A percentile compares a stretch with the other conserved stretches of the same genome.
phyloP scores from a whole-genome alignment of 2,888 invertebrate species.

The Aquatica leii region DNA sequence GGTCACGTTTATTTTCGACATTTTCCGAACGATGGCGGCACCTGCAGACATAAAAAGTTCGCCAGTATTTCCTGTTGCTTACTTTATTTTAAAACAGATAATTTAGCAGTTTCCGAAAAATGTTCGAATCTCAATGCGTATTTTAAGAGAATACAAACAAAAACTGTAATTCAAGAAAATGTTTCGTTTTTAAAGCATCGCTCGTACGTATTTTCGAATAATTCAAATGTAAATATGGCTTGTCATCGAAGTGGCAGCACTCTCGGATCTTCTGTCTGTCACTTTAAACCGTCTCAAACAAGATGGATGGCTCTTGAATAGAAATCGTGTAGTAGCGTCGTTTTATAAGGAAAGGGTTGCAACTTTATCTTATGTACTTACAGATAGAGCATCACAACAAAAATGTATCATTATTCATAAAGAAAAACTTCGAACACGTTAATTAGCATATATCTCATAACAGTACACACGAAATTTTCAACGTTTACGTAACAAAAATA shows the following conservation, averaged over 20 bases:
- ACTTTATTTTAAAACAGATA: constrained; percentile 13
- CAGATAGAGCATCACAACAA: constrained; percentile 13
- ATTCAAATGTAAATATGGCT: constrained; percentile 52
- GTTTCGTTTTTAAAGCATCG: constrained; percentile 9
- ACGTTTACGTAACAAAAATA: too few relatives aligned
- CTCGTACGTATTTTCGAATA: constrained; percentile 27
- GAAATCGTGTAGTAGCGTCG: constrained; percentile 65
- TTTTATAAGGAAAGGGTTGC: constrained; percentile 34
- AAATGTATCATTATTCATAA: background rate
- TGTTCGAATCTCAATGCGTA: too few relatives aligned
- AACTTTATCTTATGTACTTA: constrained; percentile 24
- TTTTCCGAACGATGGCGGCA: constrained; percentile 35
- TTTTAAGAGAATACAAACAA: background rate
- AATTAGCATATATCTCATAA: too few relatives aligned
- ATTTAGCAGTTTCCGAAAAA: background rate
- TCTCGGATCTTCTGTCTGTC: constrained; percentile 61
- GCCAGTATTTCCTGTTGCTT: constrained; percentile 34
- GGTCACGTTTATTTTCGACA: constrained; percentile 38
- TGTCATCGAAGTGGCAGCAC: constrained; percentile 58
- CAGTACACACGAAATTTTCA: too few relatives aligned
- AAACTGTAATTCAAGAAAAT: background rate
- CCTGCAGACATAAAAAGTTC: constrained; percentile 35
- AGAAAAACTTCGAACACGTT: too few relatives aligned
- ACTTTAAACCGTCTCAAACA: constrained; percentile 66
- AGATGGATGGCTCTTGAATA: constrained; percentile 72